Conservation (phyloP, 2,113 vertebrate genomes). For the Platysteira castanea region DNA sequence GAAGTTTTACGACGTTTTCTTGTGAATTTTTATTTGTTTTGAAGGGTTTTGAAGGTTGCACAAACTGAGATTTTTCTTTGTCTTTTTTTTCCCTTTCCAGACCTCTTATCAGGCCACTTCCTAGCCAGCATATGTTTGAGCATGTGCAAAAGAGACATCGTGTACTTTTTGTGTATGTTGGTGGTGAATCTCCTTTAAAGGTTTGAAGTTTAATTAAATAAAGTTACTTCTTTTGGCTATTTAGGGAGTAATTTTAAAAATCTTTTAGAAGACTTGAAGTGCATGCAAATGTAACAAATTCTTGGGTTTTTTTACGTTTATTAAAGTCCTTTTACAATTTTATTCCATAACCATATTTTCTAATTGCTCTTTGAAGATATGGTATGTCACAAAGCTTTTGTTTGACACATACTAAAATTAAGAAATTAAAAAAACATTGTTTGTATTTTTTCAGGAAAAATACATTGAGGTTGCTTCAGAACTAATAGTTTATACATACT, state of each 20-base stretch:
- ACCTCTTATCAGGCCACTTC: conserved; percentile 89
- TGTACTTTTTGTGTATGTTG: conserved; percentile 92
- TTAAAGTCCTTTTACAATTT: not conserved
- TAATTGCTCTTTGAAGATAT: not conserved
- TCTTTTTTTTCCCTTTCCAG: conserved; percentile 57
- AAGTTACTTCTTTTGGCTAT: not conserved
- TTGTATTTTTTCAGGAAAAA: conserved; percentile 84
- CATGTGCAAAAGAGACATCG: conserved; percentile 88
- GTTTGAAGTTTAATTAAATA: conserved; percentile 67
- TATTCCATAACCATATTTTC: not conserved
- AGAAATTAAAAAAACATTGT: not conserved
- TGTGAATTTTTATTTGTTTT: not conserved
- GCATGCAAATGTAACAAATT: not conserved
- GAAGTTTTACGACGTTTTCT: not conserved
- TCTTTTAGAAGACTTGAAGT: not conserved
- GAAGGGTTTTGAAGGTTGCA: not conserved
- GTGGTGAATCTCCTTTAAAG: conserved; percentile 92
- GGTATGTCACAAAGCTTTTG: not conserved
- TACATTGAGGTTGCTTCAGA: conserved; percentile 93
- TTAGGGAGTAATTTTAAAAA: not conserved
- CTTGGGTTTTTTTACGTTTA: rapidly evolving
- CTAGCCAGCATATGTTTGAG: conserved; percentile 93
- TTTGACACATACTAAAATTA: not conserved
- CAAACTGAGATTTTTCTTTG: not conserved
- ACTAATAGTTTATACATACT: conserved; percentile 95